Percentiles rank a stretch among this genome's conserved stretches.
Evolutionary conservation across 2,797 vertebrate genomes (phyloP).

Genomic region (Synaphobranchus kaupii): DNA sequence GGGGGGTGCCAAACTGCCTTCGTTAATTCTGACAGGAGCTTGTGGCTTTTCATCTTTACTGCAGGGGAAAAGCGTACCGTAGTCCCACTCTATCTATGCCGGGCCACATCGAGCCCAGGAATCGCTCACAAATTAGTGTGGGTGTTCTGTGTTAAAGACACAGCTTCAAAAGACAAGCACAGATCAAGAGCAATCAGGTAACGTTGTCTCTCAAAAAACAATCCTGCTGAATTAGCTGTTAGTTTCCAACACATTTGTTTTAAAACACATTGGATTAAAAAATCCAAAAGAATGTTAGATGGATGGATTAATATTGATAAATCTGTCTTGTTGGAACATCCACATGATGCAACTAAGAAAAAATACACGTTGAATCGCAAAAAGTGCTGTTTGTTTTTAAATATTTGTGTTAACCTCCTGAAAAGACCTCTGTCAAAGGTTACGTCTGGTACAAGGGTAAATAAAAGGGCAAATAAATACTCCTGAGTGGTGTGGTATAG

Average conservation of each 20-base stretch:
- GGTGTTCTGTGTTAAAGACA: background rate
- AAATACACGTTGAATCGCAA: background rate
- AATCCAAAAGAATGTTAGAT: background rate
- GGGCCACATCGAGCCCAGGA: background rate
- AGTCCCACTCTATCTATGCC: background rate
- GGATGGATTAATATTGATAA: background rate
- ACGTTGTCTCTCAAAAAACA: background rate
- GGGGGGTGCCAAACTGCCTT: background rate
- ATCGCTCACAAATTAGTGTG: background rate
- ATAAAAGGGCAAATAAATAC: background rate
- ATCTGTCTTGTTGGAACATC: background rate
- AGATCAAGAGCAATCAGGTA: background rate
- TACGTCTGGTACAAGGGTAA: background rate
- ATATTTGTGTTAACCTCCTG: background rate
- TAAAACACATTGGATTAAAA: background rate
- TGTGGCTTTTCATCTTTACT: background rate
- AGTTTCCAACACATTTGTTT: background rate
- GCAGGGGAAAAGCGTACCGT: background rate
- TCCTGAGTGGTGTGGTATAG: background rate
- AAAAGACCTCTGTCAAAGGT: background rate
- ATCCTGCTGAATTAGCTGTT: background rate
- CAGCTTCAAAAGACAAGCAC: background rate
- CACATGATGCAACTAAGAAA: background rate
- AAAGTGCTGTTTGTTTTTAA: background rate
- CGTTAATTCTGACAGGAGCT: conserved; percentile 11